These are phyloP conservation scores for Watsonalla binaria DNA, from an alignment of 2,888 invertebrate species.

Conservation along the genomic window DNA sequence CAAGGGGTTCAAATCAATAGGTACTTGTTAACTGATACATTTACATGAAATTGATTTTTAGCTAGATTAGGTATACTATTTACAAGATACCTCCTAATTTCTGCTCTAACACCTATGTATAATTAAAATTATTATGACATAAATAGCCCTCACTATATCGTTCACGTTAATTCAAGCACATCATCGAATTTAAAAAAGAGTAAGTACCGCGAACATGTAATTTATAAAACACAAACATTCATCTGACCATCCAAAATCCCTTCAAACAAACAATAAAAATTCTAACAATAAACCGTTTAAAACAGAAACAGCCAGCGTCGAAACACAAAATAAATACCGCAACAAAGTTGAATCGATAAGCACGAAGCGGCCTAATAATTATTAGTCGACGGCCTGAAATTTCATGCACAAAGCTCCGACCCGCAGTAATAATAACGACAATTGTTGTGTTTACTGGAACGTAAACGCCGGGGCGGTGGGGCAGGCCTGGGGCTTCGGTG, in stretches of 20 bases:
- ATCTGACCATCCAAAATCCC: conserved; percentile 9
- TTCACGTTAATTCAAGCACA: too few species aligned
- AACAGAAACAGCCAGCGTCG: conserved; percentile 13
- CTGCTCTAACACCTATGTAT: too few species aligned
- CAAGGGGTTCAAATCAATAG: too few species aligned
- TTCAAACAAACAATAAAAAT: conserved; percentile 2
- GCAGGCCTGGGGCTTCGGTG: conserved; percentile 17
- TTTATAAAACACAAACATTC: too few species aligned
- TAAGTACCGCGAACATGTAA: too few species aligned
- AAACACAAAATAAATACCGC: conserved; percentile 57
- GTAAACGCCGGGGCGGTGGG: conserved; percentile 57
- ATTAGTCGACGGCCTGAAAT: conserved; percentile 77
- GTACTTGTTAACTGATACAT: too few species aligned
- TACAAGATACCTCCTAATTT: too few species aligned
- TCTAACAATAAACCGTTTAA: conserved; percentile 18
- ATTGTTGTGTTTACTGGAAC: conserved; percentile 79
- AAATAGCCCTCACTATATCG: too few species aligned
- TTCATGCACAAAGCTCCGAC: conserved; percentile 77
- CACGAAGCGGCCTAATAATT: conserved; percentile 69
- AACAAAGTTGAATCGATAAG: conserved; percentile 71
- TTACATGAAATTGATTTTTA: too few species aligned
- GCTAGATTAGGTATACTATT: too few species aligned
- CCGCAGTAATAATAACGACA: conserved; percentile 79
- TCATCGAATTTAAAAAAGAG: too few species aligned
- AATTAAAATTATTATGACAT: too few species aligned